Percentiles rank a stretch among this genome's conserved stretches.
phyloP scores from a whole-genome alignment of 2,113 vertebrate genomes.

The Lethenteron camtschaticum region DNA sequence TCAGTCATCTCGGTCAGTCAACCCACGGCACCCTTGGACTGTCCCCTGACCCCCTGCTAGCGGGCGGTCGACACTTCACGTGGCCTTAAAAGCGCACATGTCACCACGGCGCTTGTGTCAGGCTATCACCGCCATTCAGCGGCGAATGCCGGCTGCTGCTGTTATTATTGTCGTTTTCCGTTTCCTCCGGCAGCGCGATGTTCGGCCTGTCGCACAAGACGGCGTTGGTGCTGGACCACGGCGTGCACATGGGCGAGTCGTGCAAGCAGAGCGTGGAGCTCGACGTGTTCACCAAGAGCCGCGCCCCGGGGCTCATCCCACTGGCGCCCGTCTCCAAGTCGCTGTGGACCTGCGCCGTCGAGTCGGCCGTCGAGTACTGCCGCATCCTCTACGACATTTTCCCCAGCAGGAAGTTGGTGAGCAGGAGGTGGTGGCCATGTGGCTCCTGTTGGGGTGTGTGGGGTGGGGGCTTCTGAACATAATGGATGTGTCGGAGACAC shows the following conservation, averaged over 20 bases:
- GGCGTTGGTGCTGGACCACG: conserved; percentile 92
- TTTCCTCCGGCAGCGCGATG: conserved; percentile 18
- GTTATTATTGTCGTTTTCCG: too few relatives aligned
- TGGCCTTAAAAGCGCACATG: too few relatives aligned
- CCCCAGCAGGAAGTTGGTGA: conserved; percentile 66
- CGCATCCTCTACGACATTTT: conserved; percentile 91
- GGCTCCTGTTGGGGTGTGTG: neutral
- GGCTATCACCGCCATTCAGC: too few relatives aligned
- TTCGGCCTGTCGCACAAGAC: conserved; percentile 93
- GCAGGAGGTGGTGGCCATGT: conserved; percentile 14
- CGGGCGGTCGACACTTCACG: too few relatives aligned
- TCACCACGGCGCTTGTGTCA: too few relatives aligned
- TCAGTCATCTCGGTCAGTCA: too few relatives aligned
- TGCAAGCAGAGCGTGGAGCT: conserved; percentile 88
- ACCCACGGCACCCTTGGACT: too few relatives aligned
- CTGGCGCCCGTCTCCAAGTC: conserved; percentile 86
- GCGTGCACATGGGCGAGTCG: conserved; percentile 90
- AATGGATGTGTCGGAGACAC: neutral
- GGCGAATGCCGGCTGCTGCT: too few relatives aligned
- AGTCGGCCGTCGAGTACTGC: conserved; percentile 95
- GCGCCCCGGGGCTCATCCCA: conserved; percentile 75
- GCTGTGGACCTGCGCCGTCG: conserved; percentile 85
- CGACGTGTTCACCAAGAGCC: conserved; percentile 85
- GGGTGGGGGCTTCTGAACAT: neutral
- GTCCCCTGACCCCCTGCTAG: too few relatives aligned